These are phyloP conservation scores for Spheniscus mendiculus DNA, from an alignment of 2,113 vertebrate genomes.

Conservation along the genomic window DNA sequence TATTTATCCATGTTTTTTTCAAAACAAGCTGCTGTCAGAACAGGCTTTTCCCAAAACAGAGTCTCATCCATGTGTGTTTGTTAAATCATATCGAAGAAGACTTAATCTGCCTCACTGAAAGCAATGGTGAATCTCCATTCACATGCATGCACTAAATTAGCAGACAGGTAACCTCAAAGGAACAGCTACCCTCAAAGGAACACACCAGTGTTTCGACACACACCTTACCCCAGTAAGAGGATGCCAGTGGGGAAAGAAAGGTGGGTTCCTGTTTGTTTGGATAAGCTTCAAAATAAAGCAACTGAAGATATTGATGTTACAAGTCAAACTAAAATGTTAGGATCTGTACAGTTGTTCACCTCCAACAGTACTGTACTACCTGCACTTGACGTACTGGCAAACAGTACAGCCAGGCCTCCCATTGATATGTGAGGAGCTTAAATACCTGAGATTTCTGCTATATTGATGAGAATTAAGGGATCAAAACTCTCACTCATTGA, in stretches of 20 bases:
- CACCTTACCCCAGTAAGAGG: background rate
- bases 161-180: background rate
- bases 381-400: rapidly evolving
- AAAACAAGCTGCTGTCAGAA: background rate
- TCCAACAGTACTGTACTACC: background rate
- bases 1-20: background rate
- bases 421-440: background rate
- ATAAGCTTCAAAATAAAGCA: background rate
- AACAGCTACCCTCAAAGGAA: background rate
- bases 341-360: background rate
- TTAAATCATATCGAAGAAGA: background rate
- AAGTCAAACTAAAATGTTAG: background rate
- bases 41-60: background rate
- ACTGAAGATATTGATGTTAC: background rate
- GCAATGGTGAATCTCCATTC: background rate
- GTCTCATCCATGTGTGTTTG: background rate
- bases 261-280: background rate
- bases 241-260: background rate
- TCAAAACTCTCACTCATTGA: background rate
- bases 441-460: background rate
- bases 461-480: background rate
- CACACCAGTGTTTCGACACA: background rate
- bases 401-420: background rate
- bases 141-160: background rate
- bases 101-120: background rate